Conservation (phyloP, 2,113 vertebrate species). For the Tympanuchus pallidicinctus region DNA sequence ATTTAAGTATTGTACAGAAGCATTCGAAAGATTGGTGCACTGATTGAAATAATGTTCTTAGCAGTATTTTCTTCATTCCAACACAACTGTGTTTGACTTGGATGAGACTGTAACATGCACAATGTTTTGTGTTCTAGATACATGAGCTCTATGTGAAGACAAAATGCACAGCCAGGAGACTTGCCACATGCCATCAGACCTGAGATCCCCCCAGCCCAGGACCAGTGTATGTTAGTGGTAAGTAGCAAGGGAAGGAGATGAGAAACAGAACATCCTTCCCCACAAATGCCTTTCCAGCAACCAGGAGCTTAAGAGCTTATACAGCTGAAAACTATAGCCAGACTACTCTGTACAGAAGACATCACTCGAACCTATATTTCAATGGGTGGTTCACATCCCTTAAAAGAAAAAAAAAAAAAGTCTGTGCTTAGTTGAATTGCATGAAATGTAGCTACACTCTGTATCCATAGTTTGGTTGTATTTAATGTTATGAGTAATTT, state of each 20-base stretch:
- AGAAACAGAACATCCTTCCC: constrained; percentile 27
- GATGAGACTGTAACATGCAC: neutral
- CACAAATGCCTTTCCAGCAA: constrained; percentile 11
- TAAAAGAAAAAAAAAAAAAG: neutral
- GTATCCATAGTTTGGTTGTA: neutral
- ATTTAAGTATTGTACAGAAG: neutral
- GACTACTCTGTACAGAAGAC: neutral
- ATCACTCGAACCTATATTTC: neutral
- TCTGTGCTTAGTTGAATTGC: neutral
- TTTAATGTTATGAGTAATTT: neutral
- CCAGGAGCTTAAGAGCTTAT: neutral
- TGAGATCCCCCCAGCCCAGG: neutral
- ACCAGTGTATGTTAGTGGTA: neutral
- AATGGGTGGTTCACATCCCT: neutral
- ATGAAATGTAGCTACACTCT: neutral
- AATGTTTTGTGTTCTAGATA: neutral
- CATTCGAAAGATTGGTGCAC: neutral
- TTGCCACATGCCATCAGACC: neutral
- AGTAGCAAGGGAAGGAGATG: constrained; percentile 11
- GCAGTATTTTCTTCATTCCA: neutral
- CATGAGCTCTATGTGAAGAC: neutral
- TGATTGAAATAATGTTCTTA: neutral
- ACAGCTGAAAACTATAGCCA: constrained; percentile 3
- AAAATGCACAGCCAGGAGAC: neutral
- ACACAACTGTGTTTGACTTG: neutral